These are phyloP conservation scores for Chunga burmeisteri DNA, from an alignment of 2,113 vertebrate species.

Conservation along the genomic window DNA sequence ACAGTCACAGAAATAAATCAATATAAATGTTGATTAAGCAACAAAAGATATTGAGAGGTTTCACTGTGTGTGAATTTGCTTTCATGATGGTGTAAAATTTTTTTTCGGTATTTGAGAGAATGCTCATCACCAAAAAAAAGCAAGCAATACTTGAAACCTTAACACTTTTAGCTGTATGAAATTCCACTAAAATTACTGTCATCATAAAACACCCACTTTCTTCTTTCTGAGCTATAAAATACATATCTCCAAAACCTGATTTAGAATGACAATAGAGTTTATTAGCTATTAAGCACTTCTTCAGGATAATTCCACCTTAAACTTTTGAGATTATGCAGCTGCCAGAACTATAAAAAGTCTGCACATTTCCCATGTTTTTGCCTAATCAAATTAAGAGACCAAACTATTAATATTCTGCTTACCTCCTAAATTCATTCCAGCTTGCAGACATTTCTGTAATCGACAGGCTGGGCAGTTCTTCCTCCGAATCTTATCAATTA, in stretches of 20 bases:
- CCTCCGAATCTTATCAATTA: conserved; percentile 98
- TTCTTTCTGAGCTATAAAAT: conserved; percentile 34
- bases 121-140: background rate
- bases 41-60: background rate
- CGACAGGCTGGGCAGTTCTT: conserved; percentile 99
- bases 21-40: background rate
- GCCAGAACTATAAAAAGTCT: conserved; percentile 18
- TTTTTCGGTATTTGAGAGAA: background rate
- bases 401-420: conserved; percentile 61
- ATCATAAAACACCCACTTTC: conserved; percentile 51
- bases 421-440: conserved; percentile 99
- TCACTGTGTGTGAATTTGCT: background rate
- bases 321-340: conserved; percentile 18
- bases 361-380: background rate
- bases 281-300: conserved; percentile 35
- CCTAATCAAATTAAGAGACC: conserved; percentile 30
- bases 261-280: conserved; percentile 45
- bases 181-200: conserved; percentile 41
- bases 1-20: background rate
- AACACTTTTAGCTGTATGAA: conserved; percentile 2
- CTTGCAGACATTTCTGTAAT: conserved; percentile 98
- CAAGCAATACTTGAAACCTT: background rate
- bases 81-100: background rate
- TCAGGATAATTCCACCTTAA: conserved; percentile 21
- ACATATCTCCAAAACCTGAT: background rate